phyloP scores from a whole-genome alignment of 2,888 invertebrate species.

The Acleris emargana region DNA sequence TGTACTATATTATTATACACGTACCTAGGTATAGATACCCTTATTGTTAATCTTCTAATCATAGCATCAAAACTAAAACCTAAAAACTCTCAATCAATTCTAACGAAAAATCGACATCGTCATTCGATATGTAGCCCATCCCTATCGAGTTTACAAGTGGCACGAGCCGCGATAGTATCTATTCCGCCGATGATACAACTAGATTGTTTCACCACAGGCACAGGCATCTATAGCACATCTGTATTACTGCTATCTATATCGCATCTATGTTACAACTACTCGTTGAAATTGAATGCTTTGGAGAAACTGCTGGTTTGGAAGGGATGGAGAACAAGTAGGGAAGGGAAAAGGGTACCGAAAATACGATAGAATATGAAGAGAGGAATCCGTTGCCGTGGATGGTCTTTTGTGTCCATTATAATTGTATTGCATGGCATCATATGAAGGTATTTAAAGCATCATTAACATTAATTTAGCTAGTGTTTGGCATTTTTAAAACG shows the following conservation, averaged over 20 bases:
- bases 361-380: neutral
- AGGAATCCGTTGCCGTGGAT: neutral
- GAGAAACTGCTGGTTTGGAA: slow-evolving; percentile 21
- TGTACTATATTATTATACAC: no score
- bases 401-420: no score
- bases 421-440: no score
- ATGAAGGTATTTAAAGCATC: no score
- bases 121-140: slow-evolving; percentile 47
- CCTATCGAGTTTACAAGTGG: slow-evolving; percentile 74
- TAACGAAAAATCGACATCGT: slow-evolving; percentile 43
- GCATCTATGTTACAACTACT: slow-evolving; percentile 12
- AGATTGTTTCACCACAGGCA: slow-evolving; percentile 71
- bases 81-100: neutral
- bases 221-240: slow-evolving; percentile 36
- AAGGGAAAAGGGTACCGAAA: neutral
- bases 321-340: neutral
- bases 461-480: no score
- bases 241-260: slow-evolving; percentile 28
- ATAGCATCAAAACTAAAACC: neutral
- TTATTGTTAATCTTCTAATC: no score
- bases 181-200: slow-evolving; percentile 75
- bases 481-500: no score
- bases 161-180: slow-evolving; percentile 79
- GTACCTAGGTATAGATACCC: no score
- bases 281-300: slow-evolving; percentile 19